Percentiles rank a stretch among this genome's conserved stretches.
Evolutionary conservation across 2,113 vertebrate species (phyloP).

Genomic region (Scomber scombrus): DNA sequence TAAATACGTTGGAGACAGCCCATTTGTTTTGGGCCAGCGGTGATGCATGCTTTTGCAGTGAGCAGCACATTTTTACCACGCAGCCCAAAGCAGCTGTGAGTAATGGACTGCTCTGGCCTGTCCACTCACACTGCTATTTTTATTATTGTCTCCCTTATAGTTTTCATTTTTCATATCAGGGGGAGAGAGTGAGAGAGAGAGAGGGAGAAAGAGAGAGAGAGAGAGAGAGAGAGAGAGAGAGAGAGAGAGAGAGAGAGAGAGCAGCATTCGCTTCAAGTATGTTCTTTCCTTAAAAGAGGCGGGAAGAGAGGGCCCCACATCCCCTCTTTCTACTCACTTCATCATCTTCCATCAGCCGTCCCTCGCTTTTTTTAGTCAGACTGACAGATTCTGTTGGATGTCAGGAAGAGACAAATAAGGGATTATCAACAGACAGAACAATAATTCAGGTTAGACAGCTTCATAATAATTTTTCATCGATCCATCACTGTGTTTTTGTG

Average conservation of each 20-base stretch:
- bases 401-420: constrained; percentile 73
- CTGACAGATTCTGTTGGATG: constrained; percentile 73
- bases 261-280: constrained; percentile 69
- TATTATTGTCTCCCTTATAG: constrained; percentile 87
- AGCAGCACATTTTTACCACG: constrained; percentile 89
- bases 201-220: constrained; percentile 25
- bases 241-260: constrained; percentile 18
- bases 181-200: too few species aligned
- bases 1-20: constrained; percentile 85
- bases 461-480: constrained; percentile 73
- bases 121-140: constrained; percentile 88
- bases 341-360: constrained; percentile 73
- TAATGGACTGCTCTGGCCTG: constrained; percentile 88
- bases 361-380: constrained; percentile 51
- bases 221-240: constrained; percentile 21
- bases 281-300: constrained; percentile 69
- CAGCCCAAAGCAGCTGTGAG: constrained; percentile 84
- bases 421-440: constrained; percentile 75
- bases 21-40: constrained; percentile 84
- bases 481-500: constrained; percentile 57
- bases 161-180: constrained; percentile 86
- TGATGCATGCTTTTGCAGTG: constrained; percentile 90
- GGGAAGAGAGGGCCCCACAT: constrained; percentile 47
- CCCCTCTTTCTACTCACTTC: constrained; percentile 59
- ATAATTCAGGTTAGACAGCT: constrained; percentile 79